Evolutionary conservation across 1,140 invertebrate genomes (phyloP).

Genomic region (Battus philenor): DNA sequence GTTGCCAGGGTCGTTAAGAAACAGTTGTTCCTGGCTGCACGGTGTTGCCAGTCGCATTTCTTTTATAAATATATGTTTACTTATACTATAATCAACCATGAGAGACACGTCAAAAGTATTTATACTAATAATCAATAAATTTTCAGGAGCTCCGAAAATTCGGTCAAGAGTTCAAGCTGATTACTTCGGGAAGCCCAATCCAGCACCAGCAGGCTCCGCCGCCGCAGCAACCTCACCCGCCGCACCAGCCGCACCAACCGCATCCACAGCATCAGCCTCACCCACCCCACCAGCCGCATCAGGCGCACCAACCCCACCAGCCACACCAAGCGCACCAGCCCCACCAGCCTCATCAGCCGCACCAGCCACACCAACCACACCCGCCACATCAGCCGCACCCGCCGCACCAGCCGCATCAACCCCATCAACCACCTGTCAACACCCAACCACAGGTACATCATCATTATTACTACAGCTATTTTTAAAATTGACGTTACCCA

Average conservation of each 20-base stretch:
- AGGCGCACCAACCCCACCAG: not conserved
- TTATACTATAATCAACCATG: too few relatives aligned
- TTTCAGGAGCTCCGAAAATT: conserved; percentile 73
- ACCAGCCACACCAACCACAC: conserved; percentile 21
- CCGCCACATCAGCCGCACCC: conserved; percentile 39
- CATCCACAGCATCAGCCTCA: conserved; percentile 26
- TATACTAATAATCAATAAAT: conserved; percentile 1
- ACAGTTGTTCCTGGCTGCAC: not conserved
- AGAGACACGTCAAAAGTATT: too few relatives aligned
- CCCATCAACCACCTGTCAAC: not conserved
- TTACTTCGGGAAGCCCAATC: conserved; percentile 32
- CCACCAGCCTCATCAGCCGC: conserved; percentile 17
- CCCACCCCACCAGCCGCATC: not conserved
- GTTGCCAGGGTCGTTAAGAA: too few relatives aligned
- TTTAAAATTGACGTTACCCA: too few relatives aligned
- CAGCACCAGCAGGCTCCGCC: conserved; percentile 21
- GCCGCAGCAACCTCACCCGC: conserved; percentile 29
- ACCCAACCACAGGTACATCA: conserved; percentile 4
- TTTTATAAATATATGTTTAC: too few relatives aligned
- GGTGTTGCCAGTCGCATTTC: not conserved
- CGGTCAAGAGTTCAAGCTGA: conserved; percentile 75
- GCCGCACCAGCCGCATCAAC: conserved; percentile 30
- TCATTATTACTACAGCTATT: too few relatives aligned
- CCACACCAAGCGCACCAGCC: not conserved
- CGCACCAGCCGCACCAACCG: conserved; percentile 35